Conservation (phyloP, 2,797 vertebrate genomes). For the Urophycis tenuis region DNA sequence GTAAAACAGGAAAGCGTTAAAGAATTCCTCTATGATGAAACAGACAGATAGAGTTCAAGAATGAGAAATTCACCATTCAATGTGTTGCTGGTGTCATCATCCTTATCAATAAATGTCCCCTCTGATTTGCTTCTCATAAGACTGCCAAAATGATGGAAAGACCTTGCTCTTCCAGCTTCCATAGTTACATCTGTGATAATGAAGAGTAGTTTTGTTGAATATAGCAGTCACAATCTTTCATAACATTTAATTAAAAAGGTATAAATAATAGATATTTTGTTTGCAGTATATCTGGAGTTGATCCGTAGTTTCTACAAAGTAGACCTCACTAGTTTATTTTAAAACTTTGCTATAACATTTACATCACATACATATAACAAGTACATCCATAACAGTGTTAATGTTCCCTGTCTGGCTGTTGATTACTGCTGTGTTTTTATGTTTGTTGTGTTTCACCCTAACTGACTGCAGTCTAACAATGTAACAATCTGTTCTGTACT, state of each 20-base stretch:
- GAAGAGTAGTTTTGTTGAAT: slow-evolving; percentile 5
- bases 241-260: neutral
- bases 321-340: too few species aligned
- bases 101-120: slow-evolving; percentile 81
- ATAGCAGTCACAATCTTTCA: neutral
- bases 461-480: too few species aligned
- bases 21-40: neutral
- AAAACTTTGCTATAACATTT: too few species aligned
- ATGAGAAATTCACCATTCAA: slow-evolving; percentile 55
- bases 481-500: too few species aligned
- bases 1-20: slow-evolving; percentile 25
- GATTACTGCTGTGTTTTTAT: too few species aligned
- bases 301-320: too few species aligned
- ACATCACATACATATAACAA: too few species aligned
- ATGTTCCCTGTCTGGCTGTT: too few species aligned
- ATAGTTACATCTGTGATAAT: slow-evolving; percentile 73
- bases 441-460: too few species aligned
- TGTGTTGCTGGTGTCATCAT: slow-evolving; percentile 55
- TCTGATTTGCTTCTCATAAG: slow-evolving; percentile 82
- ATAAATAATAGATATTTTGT: neutral
- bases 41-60: neutral
- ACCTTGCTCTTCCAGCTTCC: slow-evolving; percentile 69
- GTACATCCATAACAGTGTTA: too few species aligned
- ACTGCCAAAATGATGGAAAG: slow-evolving; percentile 63
- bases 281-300: neutral